Evolutionary conservation across 2,113 vertebrate genomes (phyloP).

Genomic region (Rhynchomys soricoides): DNA sequence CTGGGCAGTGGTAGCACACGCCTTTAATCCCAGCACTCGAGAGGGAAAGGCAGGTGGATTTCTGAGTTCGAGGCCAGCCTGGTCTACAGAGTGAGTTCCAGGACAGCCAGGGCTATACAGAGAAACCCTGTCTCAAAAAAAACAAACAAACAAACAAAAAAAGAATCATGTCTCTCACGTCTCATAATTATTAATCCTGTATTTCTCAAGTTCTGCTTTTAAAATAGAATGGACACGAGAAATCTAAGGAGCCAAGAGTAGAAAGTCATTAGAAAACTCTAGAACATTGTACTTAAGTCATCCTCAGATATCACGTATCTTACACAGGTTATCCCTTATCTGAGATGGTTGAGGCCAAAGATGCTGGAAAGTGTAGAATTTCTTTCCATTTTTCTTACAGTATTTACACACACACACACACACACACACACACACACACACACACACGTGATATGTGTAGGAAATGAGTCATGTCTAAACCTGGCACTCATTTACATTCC

Average conservation of each 20-base stretch:
- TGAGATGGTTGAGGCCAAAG: background rate
- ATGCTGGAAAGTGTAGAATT: too few relatives aligned
- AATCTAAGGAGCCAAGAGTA: background rate
- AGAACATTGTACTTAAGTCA: background rate
- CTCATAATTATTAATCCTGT: slow-evolving; percentile 18
- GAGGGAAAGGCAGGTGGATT: too few relatives aligned
- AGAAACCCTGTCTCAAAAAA: too few relatives aligned
- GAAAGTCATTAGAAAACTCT: slow-evolving; percentile 1
- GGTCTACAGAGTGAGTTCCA: too few relatives aligned
- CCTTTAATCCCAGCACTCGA: too few relatives aligned
- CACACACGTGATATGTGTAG: background rate
- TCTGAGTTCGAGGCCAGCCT: too few relatives aligned
- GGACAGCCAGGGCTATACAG: too few relatives aligned
- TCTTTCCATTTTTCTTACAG: background rate
- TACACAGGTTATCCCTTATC: background rate
- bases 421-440: background rate
- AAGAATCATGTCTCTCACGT: too few relatives aligned
- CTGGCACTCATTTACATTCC: background rate
- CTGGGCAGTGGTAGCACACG: too few relatives aligned
- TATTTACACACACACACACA: background rate
- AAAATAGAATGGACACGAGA: slow-evolving; percentile 22
- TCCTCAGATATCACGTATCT: background rate
- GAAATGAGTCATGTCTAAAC: background rate
- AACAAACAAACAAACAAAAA: too few relatives aligned
- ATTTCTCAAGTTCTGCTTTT: slow-evolving; percentile 30